These are phyloP conservation scores for Paraescarpia echinospica DNA, from an alignment of 1,140 invertebrate genomes.

Conservation along the genomic window DNA sequence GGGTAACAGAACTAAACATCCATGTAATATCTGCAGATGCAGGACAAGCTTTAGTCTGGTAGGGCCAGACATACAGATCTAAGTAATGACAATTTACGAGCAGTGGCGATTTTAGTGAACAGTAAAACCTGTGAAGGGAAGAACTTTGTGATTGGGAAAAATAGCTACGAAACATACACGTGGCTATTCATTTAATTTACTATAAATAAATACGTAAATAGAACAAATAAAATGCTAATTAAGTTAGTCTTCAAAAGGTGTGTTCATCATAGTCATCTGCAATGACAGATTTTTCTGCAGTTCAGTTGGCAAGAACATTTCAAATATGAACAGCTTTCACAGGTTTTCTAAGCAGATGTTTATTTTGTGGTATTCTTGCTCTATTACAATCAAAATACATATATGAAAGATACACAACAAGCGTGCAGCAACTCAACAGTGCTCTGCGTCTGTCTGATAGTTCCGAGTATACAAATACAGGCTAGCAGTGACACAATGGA, in stretches of 20 bases:
- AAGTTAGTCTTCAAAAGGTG: too few species aligned
- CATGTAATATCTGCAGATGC: too few species aligned
- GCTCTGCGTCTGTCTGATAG: background rate
- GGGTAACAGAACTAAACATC: too few species aligned
- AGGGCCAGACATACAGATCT: too few species aligned
- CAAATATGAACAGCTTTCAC: background rate
- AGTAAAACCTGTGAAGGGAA: too few species aligned
- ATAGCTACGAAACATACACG: background rate
- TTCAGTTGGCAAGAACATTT: background rate
- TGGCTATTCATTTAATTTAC: background rate
- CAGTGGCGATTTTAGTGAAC: too few species aligned
- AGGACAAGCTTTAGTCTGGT: too few species aligned
- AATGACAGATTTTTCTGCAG: background rate
- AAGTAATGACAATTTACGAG: too few species aligned
- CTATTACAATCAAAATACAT: background rate
- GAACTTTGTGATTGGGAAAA: too few species aligned
- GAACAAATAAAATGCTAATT: background rate
- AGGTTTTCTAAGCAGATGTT: background rate
- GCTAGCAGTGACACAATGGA: background rate
- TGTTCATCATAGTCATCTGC: background rate
- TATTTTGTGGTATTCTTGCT: background rate
- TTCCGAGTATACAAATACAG: background rate
- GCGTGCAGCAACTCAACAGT: background rate
- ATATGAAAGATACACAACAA: background rate
- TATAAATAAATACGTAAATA: background rate